Base-by-base conservation (phyloP, 2,888 invertebrate genomes). In the Nemapogon koenigi region DNA sequence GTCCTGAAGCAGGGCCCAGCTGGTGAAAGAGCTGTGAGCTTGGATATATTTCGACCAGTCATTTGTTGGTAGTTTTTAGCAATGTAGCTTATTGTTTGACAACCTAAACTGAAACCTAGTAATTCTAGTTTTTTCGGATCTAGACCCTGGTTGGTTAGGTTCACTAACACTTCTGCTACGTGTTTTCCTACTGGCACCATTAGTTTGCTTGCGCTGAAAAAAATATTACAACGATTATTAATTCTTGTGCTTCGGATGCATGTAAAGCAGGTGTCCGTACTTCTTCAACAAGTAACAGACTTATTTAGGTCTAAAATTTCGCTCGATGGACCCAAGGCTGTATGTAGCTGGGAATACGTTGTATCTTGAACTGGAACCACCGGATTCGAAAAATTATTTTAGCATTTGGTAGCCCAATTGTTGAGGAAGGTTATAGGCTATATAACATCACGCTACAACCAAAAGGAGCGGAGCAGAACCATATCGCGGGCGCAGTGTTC, bases 171-270 rank as follows among this genome's bases (percentile, higher is more conserved):
- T 50, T 75, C 67, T 0, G 73, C 72, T 1, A 75, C 65, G 44
- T 68, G 72, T 39, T 61, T 66, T 8, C 76, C 78, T 0, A 78
- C 69, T n/a, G 76, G 71, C 7, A 72, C 62, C 72, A 75, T 75
- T 6, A 78, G 57, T n/a, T 76, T 64, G 4, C 62, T 53, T 3
- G 78, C 70, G 46, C 72, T 72, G 60, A 14, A 35, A 38, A 17
- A 14, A 15, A 16, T 10, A n/a, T n/a, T n/a, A 10, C 7, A 11
- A n/a, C 4, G 11, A 28, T 22, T 22, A 22, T 7, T 22, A 22
- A 22, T 22, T 22, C 22, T 8, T 22, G 8, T 22, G 6, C 10
- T 22, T 22, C 10, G 8, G 8, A 22, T 22, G 6, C 10, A 22
- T 6, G 22, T 22, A 22, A 22, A 22, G n/a, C n/a, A n/a, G n/a